These are phyloP conservation scores for Drosophila pectinifera DNA, from an alignment of 1,140 invertebrate species.

Conservation along the genomic window DNA sequence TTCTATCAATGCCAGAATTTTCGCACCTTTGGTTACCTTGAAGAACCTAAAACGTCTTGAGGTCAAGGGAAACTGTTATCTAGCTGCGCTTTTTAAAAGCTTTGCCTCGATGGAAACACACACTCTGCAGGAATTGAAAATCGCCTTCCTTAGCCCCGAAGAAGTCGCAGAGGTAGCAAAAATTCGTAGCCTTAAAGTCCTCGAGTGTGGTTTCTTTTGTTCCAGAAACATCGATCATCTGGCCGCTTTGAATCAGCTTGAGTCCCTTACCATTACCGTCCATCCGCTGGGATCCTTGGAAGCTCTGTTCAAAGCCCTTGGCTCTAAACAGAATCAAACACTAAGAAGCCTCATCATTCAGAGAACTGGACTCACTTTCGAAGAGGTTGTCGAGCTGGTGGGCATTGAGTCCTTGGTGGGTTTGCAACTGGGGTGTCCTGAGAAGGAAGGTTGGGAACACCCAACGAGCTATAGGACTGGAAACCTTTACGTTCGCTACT, in stretches of 20 bases:
- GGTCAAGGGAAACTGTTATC: neutral
- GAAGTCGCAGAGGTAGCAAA: conserved; percentile 7
- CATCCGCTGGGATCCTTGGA: conserved; percentile 2
- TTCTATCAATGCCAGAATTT: neutral
- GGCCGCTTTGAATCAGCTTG: neutral
- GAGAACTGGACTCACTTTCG: neutral
- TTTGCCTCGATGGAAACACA: conserved; percentile 1
- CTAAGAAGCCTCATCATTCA: neutral
- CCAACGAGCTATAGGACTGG: neutral
- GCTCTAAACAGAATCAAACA: neutral
- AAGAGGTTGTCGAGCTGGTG: neutral
- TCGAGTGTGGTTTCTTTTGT: conserved; percentile 12
- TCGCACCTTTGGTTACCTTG: conserved; percentile 9
- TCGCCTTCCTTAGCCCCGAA: conserved; percentile 3
- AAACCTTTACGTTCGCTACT: conserved; percentile 3
- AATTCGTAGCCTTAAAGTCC: neutral
- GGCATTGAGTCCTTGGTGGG: neutral
- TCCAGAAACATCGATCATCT: conserved; percentile 2
- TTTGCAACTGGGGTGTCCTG: neutral
- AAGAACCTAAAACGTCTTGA: neutral
- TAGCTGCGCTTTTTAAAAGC: neutral
- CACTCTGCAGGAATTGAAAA: neutral
- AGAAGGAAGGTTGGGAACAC: neutral
- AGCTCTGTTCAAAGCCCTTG: conserved; percentile 1
- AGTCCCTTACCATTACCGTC: neutral